phyloP scores from a whole-genome alignment of 2,113 vertebrate species.

The Protobothrops mucrosquamatus region DNA sequence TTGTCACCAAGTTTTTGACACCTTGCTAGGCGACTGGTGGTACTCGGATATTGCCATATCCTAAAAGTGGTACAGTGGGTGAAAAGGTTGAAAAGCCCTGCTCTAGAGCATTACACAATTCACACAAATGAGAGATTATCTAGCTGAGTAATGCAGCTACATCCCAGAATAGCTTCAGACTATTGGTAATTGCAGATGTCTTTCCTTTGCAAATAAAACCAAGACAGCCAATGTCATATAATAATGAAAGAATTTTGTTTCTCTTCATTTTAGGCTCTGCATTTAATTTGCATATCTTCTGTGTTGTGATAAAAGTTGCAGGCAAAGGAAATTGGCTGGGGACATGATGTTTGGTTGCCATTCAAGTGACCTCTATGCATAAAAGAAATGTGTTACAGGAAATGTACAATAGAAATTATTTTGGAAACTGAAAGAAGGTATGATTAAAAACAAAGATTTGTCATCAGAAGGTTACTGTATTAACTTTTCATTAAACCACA shows the following conservation, averaged over 20 bases:
- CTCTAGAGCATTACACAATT: slow-evolving; percentile 24
- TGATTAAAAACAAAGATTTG: slow-evolving; percentile 57
- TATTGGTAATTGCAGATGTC: slow-evolving; percentile 5
- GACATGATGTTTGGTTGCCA: slow-evolving; percentile 42
- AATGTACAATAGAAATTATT: slow-evolving; percentile 45
- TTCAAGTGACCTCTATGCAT: slow-evolving; percentile 35
- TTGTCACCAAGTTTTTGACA: too few species aligned
- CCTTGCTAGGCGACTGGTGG: too few species aligned
- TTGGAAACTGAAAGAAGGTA: slow-evolving; percentile 23
- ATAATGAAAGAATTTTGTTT: slow-evolving; percentile 4
- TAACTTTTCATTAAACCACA: slow-evolving; percentile 37
- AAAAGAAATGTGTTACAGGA: slow-evolving; percentile 30
- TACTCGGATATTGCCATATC: too few species aligned
- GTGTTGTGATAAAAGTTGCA: not conserved
- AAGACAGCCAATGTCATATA: slow-evolving; percentile 37
- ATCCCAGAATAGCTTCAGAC: slow-evolving; percentile 15
- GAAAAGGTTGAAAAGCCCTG: too few species aligned
- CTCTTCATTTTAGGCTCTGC: not conserved
- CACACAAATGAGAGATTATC: slow-evolving; percentile 11
- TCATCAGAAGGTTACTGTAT: not conserved
- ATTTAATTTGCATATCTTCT: not conserved
- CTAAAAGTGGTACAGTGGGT: too few species aligned
- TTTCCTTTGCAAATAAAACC: slow-evolving; percentile 11
- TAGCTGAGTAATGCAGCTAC: not conserved
- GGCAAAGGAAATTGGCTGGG: not conserved